phyloP scores from a whole-genome alignment of 2,797 vertebrate genomes.

The Sebastolobus altivelis region DNA sequence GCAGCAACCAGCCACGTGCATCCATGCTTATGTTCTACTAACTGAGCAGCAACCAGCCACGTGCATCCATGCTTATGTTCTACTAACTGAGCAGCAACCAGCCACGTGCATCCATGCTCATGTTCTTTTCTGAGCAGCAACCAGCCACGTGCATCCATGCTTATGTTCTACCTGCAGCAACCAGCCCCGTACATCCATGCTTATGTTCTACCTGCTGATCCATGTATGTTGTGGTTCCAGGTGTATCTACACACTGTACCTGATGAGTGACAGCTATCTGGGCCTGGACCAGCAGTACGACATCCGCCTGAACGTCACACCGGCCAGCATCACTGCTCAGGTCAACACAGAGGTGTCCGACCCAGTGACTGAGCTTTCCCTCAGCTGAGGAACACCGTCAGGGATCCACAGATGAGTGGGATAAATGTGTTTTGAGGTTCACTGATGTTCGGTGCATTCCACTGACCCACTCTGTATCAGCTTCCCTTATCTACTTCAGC shows the following conservation, averaged over 20 bases:
- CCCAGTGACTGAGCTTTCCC: constrained; percentile 49
- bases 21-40: no score
- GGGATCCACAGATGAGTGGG: not conserved
- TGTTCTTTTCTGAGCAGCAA: no score
- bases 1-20: no score
- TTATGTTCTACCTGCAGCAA: no score
- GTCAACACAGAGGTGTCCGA: constrained; percentile 84
- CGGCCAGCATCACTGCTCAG: constrained; percentile 84
- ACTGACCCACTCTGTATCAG: not conserved
- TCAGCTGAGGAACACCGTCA: not conserved
- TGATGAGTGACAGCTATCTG: constrained; percentile 98
- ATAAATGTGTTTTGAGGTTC: not conserved
- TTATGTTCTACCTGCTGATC: not conserved
- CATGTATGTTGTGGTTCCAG: constrained; percentile 72
- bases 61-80: no score
- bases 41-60: no score
- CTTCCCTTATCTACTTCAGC: not conserved
- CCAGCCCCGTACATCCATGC: no score
- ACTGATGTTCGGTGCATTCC: not conserved
- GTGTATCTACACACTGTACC: constrained; percentile 96
- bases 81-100: no score
- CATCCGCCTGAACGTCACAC: constrained; percentile 89
- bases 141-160: no score
- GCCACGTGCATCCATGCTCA: no score
- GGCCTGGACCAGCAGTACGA: constrained; percentile 99